These are phyloP conservation scores for Diadegma fenestrale DNA, from an alignment of 2,888 invertebrate species.

Conservation along the genomic window DNA sequence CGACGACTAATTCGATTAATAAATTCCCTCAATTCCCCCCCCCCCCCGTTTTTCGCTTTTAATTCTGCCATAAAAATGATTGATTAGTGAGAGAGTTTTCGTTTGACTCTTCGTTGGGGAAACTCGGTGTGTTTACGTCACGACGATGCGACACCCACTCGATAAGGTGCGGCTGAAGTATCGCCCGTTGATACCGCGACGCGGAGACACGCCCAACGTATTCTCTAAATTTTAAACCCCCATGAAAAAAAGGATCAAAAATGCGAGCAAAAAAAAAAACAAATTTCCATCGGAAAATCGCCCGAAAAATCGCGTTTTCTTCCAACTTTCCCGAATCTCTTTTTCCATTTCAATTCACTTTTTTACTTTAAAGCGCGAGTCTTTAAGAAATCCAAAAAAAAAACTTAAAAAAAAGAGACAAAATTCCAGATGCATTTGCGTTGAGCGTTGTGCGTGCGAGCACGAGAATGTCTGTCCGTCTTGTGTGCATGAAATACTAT, in stretches of 20 bases:
- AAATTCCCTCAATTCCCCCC: conserved; percentile 5
- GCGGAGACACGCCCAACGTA: conserved; percentile 18
- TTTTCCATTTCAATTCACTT: not conserved
- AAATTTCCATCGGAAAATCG: too few relatives aligned
- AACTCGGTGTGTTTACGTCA: conserved; percentile 15
- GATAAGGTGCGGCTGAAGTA: conserved; percentile 39
- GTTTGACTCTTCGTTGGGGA: conserved; percentile 24
- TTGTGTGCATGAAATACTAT: conserved; percentile 71
- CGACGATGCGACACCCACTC: conserved; percentile 23
- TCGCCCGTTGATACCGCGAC: not conserved
- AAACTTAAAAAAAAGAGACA: conserved; percentile 1
- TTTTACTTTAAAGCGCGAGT: conserved; percentile 63
- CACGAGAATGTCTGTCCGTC: conserved; percentile 36
- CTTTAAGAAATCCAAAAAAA: conserved; percentile 16
- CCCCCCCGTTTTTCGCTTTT: not conserved
- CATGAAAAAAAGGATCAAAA: too few relatives aligned
- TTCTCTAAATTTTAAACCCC: not conserved
- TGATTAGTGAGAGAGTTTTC: not conserved
- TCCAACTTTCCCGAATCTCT: conserved; percentile 13
- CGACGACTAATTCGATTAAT: conserved; percentile 34
- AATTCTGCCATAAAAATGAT: not conserved
- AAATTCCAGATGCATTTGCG: conserved; percentile 79
- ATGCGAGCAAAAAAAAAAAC: not conserved
- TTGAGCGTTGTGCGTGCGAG: conserved; percentile 66
- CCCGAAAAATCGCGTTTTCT: not conserved